Evolutionary conservation across 1,140 invertebrate species (phyloP), one percentile per base, ranked within the genome.

Genomic region (Forficula auricularia): DNA sequence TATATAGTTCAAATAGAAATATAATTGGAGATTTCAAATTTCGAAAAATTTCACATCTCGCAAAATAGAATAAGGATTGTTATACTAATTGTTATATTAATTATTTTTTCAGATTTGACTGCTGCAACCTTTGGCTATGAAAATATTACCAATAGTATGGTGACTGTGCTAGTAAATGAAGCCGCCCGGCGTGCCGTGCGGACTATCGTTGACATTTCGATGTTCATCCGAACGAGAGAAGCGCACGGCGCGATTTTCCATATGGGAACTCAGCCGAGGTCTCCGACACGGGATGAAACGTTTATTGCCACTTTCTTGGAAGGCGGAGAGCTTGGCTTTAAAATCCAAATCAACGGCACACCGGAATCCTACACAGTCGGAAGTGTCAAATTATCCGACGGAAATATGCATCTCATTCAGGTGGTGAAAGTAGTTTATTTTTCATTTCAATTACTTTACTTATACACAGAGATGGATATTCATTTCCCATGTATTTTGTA

Each of bases 71-170:
- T n/a, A n/a, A n/a, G n/a, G n/a, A n/a, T 27, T 27, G 22, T 27
- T 6, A 27, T 6, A 27, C 22, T 6, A 27, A 27, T 42, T 27
- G 37, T 40, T 44, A n/a, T n/a, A n/a, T n/a, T n/a, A n/a, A 42
- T 45, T 52, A 46, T 50, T 42, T 51, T 55, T 61, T 19, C 50
- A 82, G 77, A 77, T 60, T 80, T 87, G 62, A 85, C 80, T 13
- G 82, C 86, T 4, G 86, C 83, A 0, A 94, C 89, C 1, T 94
- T 94, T 65, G 83, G 85, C 1, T 74, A 89, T 50, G 85, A 90
- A 59, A 75, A 82, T 43, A 79, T 75, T 0, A 73, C 65, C 0
- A 68, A 72, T 51, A 78, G 79, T 47, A 68, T 80, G 44, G 82
- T 82, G 12, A 68, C 65, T 0, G 84, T 89, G 9, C 63, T 62